Evolutionary conservation across 2,888 invertebrate species (phyloP), one percentile per base, ranked within the genome.

Genomic region (Metacarcinus magister): DNA sequence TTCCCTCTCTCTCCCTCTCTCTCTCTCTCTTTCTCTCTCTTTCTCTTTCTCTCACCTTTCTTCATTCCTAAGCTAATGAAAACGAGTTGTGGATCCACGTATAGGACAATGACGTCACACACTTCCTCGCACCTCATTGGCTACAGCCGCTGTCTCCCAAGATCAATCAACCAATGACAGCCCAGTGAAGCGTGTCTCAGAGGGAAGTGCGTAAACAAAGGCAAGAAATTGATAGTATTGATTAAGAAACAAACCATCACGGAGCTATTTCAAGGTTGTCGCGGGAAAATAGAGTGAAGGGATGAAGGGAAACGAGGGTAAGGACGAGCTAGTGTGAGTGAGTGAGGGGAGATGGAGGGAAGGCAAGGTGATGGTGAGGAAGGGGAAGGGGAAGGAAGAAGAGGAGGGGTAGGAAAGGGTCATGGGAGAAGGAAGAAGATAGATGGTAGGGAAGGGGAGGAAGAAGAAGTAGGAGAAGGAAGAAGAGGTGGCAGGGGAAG

Each of bases 131-230:
- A 10, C 39, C 48, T 48, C 93, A 95, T 95, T 95, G 92, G 95
- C 23, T 54, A n/a, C 95, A 95, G 82, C 95, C 89, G 92, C 92
- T 39, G 23, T 16, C 93, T 95, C 95, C 93, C 95, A 95, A 93
- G 95, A 95, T 95, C 93, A 95, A 95, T 95, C 95, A 95, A 39
- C 95, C 92, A 95, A 92, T 95, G 95, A 95, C 95, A 95, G 95
- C 48, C 39, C 93, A 93, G 60, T 43, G 67, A 94, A 44, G 94
- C 94, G 94, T 94, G 44, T 43, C 3, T 82, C 93, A 2, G 23
- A 43, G 44, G 4, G 4, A n/a, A 82, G 46, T 75, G 28, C 19
- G 93, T 39, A 93, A 93, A 93, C 60, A 93, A 10, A 93, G 54
- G 10, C 82, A 32, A 28, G 82, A 82, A 32, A 60, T 60, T 39